Conservation (phyloP, 2,797 vertebrate species). For the Pogonophryne albipinna region DNA sequence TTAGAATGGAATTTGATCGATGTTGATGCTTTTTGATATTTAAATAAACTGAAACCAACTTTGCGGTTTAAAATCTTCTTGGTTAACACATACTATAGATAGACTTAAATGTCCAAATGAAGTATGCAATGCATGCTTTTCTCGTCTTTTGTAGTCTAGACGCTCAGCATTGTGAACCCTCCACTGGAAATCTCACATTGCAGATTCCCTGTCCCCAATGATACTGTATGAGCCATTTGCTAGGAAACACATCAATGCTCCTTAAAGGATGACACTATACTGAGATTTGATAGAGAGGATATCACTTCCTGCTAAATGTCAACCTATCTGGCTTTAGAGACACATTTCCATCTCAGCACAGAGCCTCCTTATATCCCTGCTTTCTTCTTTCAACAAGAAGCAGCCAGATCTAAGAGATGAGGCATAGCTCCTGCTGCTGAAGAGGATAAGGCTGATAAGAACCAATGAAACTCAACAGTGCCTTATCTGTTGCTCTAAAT, state of each 20-base stretch:
- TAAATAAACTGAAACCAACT: background rate
- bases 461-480: conserved; percentile 23
- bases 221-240: conserved; percentile 22
- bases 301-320: conserved; percentile 25
- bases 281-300: background rate
- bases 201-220: conserved; percentile 2
- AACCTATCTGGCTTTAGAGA: conserved; percentile 2
- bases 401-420: conserved; percentile 29
- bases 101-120: no score
- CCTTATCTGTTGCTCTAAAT: conserved; percentile 7
- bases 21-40: background rate
- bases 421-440: conserved; percentile 12
- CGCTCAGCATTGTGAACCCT: background rate
- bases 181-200: conserved; percentile 11
- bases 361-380: no score
- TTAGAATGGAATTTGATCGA: background rate
- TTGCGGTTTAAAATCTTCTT: background rate
- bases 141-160: background rate
- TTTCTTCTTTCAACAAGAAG: background rate
- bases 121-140: background rate
- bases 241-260: background rate
- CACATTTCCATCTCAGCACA: conserved; percentile 28
- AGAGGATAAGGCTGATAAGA: conserved; percentile 39
- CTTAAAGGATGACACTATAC: conserved; percentile 3
- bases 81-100: background rate